Evolutionary conservation across 2,113 vertebrate species (phyloP).

Genomic region (Microtus montanus): DNA sequence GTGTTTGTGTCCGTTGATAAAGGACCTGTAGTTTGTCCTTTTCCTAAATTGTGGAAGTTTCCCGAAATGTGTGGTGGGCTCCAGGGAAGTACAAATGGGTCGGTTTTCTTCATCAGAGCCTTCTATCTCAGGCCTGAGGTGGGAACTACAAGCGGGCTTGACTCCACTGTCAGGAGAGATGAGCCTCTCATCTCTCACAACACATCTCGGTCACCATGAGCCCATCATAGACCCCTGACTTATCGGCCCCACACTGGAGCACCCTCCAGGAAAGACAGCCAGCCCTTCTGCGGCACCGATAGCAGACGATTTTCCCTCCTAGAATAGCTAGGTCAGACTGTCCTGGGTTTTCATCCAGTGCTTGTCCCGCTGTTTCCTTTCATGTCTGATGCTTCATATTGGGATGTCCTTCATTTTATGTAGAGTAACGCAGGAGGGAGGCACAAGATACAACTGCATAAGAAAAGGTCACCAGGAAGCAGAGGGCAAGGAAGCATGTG

Average conservation of each 20-base stretch:
- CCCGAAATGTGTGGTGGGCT: background rate
- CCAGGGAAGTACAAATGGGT: constrained; percentile 31
- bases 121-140: background rate
- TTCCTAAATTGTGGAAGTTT: constrained; percentile 44
- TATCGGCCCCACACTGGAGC: background rate
- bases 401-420: background rate
- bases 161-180: background rate
- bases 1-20: background rate
- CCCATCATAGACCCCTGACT: background rate
- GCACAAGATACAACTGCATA: too few relatives aligned
- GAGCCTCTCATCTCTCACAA: too few relatives aligned
- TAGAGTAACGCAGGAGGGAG: background rate
- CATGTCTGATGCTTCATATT: background rate
- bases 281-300: rapidly evolving
- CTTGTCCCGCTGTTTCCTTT: background rate
- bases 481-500: rapidly evolving
- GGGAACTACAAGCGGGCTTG: background rate
- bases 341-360: too few relatives aligned
- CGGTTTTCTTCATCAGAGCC: constrained; percentile 21
- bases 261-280: background rate
- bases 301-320: rapidly evolving
- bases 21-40: background rate
- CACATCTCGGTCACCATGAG: too few relatives aligned
- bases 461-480: background rate
- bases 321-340: background rate